Evolutionary conservation across 2,797 vertebrate species (phyloP), one percentile per base, ranked within the genome.

Genomic region (Sebastes vulpes): DNA sequence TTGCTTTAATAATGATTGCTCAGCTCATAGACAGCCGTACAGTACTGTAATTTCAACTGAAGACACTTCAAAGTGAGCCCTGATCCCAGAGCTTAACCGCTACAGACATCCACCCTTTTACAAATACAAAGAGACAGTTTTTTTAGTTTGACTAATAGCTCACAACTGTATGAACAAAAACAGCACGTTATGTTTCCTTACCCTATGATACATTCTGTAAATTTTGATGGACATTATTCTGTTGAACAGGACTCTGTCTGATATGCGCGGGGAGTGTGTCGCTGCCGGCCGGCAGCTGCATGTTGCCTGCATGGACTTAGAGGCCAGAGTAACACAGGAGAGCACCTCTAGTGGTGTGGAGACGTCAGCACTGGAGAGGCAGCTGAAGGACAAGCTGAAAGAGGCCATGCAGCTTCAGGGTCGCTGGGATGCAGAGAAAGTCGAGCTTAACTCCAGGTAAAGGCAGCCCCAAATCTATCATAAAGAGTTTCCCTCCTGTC

Each of bases 321-420:
- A 96, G 87, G 85, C 91, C 79, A 92, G 77, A 66, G 79, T 93
- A 42, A 74, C 89, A 0, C 94, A 95, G 69, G 81, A 91, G 68
- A 88, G 86, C 4, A 3, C 71, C 9, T 80, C 91, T 7, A 72
- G 87, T 81, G 92, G 89, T 6, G 79, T 81, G 63, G 95, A 95
- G 67, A 84, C 88, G 26, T 93, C 93, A 1, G 83, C 46, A 0
- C 89, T 96, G 77, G 95, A 97, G 80, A 94, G 72, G 66, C 96
- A 96, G 88, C 93, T 97, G 23, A 96, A 78, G 65, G 95, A 95
- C 35, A 96, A 95, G 78, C 93, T 96, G n/a, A 95, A 21, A 57
- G 97, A 97, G 72, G 94, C 91, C 90, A 96, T 97, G 88, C 95
- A 96, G 76, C 87, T 97, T 16, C 97, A 97, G 93, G 91, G 93